Evolutionary conservation across 2,888 invertebrate genomes (phyloP).

Genomic region (Oligia latruncula): DNA sequence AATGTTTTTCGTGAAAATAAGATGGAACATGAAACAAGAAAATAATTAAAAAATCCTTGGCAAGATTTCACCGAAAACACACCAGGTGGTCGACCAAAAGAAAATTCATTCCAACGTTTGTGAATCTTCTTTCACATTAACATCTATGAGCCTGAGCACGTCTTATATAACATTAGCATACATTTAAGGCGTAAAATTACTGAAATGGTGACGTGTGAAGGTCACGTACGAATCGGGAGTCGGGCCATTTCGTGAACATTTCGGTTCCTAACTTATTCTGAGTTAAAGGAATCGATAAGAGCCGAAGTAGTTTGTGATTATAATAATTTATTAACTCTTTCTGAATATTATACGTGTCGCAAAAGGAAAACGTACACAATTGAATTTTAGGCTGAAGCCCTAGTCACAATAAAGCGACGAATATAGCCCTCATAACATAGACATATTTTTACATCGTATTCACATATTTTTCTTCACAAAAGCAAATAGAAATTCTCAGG

Average conservation of each 20-base stretch:
- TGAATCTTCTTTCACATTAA: constrained; percentile 33
- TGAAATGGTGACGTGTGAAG: constrained; percentile 18
- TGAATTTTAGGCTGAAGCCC: constrained; percentile 1
- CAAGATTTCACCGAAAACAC: constrained; percentile 12
- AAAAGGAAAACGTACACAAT: not conserved
- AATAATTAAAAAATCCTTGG: not conserved
- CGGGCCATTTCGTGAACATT: constrained; percentile 15
- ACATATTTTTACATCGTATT: constrained; percentile 22
- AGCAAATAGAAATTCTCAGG: not conserved
- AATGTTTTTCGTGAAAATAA: not conserved
- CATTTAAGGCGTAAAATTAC: constrained; percentile 24
- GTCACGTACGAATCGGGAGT: constrained; percentile 24
- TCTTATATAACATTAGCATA: constrained; percentile 28
- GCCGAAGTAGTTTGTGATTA: not conserved
- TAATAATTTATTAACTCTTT: not conserved
- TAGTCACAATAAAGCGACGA: not conserved
- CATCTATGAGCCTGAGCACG: constrained; percentile 34
- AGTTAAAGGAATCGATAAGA: constrained; percentile 9
- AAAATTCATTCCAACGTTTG: constrained; percentile 30
- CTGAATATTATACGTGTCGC: not conserved
- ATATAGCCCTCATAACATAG: not conserved
- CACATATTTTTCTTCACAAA: constrained; percentile 25
- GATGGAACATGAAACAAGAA: not conserved
- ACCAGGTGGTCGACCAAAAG: not conserved
- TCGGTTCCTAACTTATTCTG: constrained; percentile 31